Base-by-base conservation (phyloP, 2,888 invertebrate species). In the Drosophila mayaguana region DNA sequence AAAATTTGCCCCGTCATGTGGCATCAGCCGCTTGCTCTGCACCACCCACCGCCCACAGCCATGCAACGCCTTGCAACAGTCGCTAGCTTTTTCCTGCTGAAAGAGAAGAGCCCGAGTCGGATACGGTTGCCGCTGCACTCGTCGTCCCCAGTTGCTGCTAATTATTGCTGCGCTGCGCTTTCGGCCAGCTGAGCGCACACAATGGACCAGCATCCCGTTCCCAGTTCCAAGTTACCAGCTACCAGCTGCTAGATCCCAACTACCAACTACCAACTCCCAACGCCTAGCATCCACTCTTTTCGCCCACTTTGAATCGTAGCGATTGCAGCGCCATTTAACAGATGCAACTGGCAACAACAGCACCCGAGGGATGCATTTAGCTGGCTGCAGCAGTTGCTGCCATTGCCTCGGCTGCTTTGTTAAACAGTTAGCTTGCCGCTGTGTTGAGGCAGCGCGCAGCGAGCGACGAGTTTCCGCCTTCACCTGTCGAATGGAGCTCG, bases 281-380 rank as follows among this genome's bases (percentile, higher is more conserved):
- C 20, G 6, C 32, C 18, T 5, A 28, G n/a, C 40, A 12, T 43
- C 40, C 14, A 20, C 36, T n/a, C n/a, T 16, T 7, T n/a, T 54
- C 36, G 28, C 22, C 45, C 70, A n/a, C n/a, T n/a, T 46, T 1
- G n/a, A 25, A 11, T 46, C 59, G 70, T 40, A 67, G 48, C 64
- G 67, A 65, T 76, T 69, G 57, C 70, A 63, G 64, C 62, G 65
- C 67, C 81, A 71, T 76, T 78, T 73, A 71, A 75, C 80, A 67
- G 79, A 43, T 71, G 70, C 84, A 81, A 36, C 60, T 28, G 40
- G 69, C 80, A 69, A 42, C 78, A 88, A 83, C 88, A 83, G 74
- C 83, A 73, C 84, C 68, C 82, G 51, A 61, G 82, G 83, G 83
- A 82, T 68, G 75, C 78, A 73, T 66, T 72, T 67, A 48, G 65